Conservation (phyloP, 2,797 vertebrate species). For the Eleutherodactylus coqui region DNA sequence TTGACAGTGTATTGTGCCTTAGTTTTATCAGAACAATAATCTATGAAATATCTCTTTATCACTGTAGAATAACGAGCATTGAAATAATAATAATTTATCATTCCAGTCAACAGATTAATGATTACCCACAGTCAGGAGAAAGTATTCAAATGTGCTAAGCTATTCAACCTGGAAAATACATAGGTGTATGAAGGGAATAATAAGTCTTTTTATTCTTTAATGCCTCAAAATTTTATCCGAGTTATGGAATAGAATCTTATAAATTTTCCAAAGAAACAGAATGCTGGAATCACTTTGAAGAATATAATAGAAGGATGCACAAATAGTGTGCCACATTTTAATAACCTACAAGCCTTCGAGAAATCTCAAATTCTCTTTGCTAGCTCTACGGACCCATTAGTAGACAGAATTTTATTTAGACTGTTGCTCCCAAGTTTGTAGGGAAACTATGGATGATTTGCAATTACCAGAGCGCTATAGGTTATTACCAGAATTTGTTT, state of each 20-base stretch:
- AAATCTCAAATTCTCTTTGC: no score
- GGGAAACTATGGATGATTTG: no score
- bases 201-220: background rate
- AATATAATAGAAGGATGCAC: no score
- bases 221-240: background rate
- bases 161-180: background rate
- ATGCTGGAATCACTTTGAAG: background rate
- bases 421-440: no score
- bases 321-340: no score
- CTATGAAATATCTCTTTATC: background rate
- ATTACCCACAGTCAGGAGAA: background rate
- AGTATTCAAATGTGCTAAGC: background rate
- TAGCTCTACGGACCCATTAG: no score
- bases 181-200: background rate
- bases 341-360: no score
- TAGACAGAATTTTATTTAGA: no score
- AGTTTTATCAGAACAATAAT: background rate
- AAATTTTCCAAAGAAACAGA: background rate
- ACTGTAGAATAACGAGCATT: background rate
- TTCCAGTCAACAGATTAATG: background rate
- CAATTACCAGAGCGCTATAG: no score
- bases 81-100: background rate
- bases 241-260: background rate
- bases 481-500: no score
- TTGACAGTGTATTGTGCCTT: slow-evolving; percentile 2